Conservation (phyloP, 2,113 vertebrate species). For the Rattus norvegicus region DNA sequence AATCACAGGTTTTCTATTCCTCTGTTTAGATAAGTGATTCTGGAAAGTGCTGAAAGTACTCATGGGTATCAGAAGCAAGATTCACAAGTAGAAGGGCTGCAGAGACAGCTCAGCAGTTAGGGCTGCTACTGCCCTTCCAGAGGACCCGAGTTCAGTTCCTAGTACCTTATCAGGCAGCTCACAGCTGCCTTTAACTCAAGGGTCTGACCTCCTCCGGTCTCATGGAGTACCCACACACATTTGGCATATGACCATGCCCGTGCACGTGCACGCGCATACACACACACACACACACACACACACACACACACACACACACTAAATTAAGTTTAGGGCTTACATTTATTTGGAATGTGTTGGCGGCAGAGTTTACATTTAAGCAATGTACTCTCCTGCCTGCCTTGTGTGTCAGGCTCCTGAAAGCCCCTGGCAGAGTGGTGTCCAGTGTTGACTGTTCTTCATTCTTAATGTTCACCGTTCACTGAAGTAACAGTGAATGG, state of each 20-base stretch:
- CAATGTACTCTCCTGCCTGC: not conserved
- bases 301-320: not conserved
- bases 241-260: not conserved
- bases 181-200: not conserved
- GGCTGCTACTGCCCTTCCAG: not conserved
- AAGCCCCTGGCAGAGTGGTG: not conserved
- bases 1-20: conserved; percentile 15
- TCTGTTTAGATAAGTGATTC: not conserved
- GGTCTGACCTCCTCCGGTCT: not conserved
- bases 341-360: not conserved
- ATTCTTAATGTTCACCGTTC: not conserved
- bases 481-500: conserved; percentile 31
- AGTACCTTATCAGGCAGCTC: not conserved
- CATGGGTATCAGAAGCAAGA: not conserved
- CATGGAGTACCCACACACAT: not conserved
- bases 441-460: not conserved
- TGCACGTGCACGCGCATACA: not conserved
- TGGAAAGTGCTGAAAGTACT: not conserved
- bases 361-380: not conserved
- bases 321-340: not conserved
- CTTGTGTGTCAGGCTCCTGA: not conserved
- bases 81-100: not conserved
- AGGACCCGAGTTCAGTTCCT: not conserved
- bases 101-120: not conserved
- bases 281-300: not conserved